Conservation (phyloP, 2,113 vertebrate genomes). For the Chloropsis hardwickii region DNA sequence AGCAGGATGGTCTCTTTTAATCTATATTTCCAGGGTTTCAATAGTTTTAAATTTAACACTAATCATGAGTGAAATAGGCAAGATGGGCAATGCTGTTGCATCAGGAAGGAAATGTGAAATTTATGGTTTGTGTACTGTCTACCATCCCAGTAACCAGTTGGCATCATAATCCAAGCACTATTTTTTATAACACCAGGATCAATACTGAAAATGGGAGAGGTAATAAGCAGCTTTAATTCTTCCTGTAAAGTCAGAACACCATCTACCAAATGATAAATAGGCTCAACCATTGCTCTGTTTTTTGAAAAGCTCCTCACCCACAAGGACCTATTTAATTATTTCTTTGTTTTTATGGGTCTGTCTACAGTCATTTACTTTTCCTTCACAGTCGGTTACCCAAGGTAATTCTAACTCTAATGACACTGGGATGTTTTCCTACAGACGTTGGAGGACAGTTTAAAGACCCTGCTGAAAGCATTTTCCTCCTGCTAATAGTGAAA, state of each 20-base stretch:
- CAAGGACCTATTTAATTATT: conserved; percentile 56
- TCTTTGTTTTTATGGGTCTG: conserved; percentile 47
- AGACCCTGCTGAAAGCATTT: not conserved
- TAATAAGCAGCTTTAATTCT: conserved; percentile 58
- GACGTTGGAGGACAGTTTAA: not conserved
- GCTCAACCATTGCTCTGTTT: not conserved
- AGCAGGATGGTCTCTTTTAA: not conserved
- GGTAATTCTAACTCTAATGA: conserved; percentile 55
- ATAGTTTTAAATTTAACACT: not conserved
- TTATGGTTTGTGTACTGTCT: not conserved
- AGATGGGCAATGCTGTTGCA: not conserved
- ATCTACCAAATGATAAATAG: conserved; percentile 41
- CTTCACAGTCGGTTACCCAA: conserved; percentile 57
- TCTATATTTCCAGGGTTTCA: not conserved
- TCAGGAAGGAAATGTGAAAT: not conserved
- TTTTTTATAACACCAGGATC: conserved; percentile 19
- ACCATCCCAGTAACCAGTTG: not conserved
- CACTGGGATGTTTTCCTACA: conserved; percentile 15
- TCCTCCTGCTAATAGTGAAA: not conserved
- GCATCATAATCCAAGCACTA: not conserved
- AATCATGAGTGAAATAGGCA: not conserved
- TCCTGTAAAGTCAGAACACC: conserved; percentile 14
- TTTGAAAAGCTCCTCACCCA: conserved; percentile 32
- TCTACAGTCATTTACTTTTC: conserved; percentile 52
- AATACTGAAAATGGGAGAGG: conserved; percentile 56